Percentiles rank a stretch among this genome's conserved stretches.
Conservation (phyloP, 92 coral and sea anemone species). For the Chrysogorgia sp. region DNA sequence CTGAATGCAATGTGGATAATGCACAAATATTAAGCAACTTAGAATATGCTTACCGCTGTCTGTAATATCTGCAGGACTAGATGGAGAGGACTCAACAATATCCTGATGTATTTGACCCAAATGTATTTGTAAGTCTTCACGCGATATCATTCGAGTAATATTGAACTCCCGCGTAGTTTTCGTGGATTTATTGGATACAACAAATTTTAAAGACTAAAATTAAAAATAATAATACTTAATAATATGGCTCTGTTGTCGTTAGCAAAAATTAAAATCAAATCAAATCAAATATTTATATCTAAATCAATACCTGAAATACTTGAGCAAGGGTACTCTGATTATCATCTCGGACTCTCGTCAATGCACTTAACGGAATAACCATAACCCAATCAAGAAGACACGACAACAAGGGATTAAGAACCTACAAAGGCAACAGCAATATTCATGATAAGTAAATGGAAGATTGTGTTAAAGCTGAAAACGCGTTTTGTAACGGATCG, state of each 20-base stretch:
- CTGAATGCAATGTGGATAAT: no score
- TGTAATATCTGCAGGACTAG: constrained; percentile 64
- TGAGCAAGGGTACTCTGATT: constrained; percentile 68
- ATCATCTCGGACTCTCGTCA: constrained; percentile 71
- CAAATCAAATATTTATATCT: not conserved
- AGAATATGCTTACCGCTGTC: constrained; percentile 57
- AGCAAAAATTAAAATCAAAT: not conserved
- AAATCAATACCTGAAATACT: constrained; percentile 72
- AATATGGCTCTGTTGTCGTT: not conserved
- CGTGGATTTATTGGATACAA: constrained; percentile 67
- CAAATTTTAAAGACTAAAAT: constrained; percentile 75
- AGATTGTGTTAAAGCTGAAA: no score
- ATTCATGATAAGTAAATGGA: no score
- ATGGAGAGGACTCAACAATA: constrained; percentile 30
- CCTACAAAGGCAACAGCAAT: constrained; percentile 43
- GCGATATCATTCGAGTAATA: constrained; percentile 83
- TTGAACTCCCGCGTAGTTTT: constrained; percentile 74
- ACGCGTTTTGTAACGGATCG: no score
- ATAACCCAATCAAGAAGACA: constrained; percentile 95
- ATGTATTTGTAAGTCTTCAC: constrained; percentile 88
- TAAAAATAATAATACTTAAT: not conserved
- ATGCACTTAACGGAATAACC: constrained; percentile 78
- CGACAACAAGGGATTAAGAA: constrained; percentile 73
- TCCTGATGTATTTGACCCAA: constrained; percentile 83
- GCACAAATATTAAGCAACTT: constrained; percentile 35